Conservation (phyloP, 2,888 invertebrate species). For the Beris morrisii region DNA sequence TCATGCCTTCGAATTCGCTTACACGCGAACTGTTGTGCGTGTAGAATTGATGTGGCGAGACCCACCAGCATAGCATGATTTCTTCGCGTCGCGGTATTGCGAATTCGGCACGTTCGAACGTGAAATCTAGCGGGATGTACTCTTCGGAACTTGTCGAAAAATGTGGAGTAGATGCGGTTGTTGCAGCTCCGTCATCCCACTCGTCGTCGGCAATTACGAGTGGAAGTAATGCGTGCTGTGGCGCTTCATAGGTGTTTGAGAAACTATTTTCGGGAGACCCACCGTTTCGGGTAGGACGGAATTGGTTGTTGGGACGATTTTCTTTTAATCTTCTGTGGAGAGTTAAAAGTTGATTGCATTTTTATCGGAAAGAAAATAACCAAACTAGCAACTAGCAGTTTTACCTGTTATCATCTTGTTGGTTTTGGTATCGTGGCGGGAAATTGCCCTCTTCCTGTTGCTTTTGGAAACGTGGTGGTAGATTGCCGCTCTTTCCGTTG, state of each 20-base stretch:
- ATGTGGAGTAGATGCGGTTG: constrained; percentile 3
- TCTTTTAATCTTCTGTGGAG: constrained; percentile 14
- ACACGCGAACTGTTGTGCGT: constrained; percentile 61
- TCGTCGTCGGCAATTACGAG: not conserved
- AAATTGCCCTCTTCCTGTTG: constrained; percentile 42
- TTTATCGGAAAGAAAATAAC: no score
- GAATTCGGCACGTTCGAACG: constrained; percentile 58
- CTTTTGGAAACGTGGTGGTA: constrained; percentile 50
- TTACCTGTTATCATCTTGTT: constrained; percentile 39
- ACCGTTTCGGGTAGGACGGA: constrained; percentile 17
- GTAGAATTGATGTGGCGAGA: constrained; percentile 73
- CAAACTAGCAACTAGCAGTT: not conserved
- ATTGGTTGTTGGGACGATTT: constrained; percentile 9
- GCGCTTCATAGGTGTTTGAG: not conserved
- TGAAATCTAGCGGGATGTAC: constrained; percentile 58
- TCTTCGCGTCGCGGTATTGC: constrained; percentile 61
- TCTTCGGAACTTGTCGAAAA: constrained; percentile 44
- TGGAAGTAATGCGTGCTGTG: not conserved
- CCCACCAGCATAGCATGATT: constrained; percentile 73
- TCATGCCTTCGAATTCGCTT: constrained; percentile 66
- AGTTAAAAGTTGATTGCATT: not conserved
- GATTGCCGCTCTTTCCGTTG: constrained; percentile 36
- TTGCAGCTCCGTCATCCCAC: not conserved
- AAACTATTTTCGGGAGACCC: constrained; percentile 7
- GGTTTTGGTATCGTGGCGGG: constrained; percentile 49